These are phyloP conservation scores for Reinhardtius hippoglossoides DNA, from an alignment of 2,113 vertebrate genomes.

Conservation along the genomic window DNA sequence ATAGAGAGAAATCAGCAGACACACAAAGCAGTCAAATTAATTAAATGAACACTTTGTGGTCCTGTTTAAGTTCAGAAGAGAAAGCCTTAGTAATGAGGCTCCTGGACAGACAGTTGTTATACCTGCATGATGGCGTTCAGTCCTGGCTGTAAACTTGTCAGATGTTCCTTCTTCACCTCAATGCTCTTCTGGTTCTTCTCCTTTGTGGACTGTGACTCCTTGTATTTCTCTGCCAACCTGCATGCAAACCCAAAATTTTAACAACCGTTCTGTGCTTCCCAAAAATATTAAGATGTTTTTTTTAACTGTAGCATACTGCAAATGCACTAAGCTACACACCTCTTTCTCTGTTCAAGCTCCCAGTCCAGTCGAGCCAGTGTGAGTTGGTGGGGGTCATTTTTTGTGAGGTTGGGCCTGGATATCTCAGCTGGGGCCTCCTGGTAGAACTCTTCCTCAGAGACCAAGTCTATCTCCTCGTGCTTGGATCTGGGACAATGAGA, in stretches of 20 bases:
- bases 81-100: neutral
- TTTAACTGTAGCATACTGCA: neutral
- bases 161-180: constrained; percentile 96
- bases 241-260: constrained; percentile 1
- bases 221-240: constrained; percentile 96
- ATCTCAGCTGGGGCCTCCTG: constrained; percentile 90
- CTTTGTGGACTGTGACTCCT: constrained; percentile 89
- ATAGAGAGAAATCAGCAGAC: neutral
- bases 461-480: constrained; percentile 96
- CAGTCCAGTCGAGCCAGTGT: constrained; percentile 96
- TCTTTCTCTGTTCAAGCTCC: constrained; percentile 98
- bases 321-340: constrained; percentile 75
- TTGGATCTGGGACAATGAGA: constrained; percentile 85
- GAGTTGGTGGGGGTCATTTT: constrained; percentile 92
- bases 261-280: neutral
- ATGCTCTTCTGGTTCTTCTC: constrained; percentile 98
- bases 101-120: neutral
- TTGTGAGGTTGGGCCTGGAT: constrained; percentile 89
- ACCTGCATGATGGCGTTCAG: constrained; percentile 99
- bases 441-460: constrained; percentile 93
- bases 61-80: neutral
- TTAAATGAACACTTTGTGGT: neutral
- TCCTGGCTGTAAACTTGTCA: constrained; percentile 95
- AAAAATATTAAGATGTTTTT: neutral
- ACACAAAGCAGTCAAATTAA: neutral